These are phyloP conservation scores for Ptiloglossa arizonensis DNA, from an alignment of 1,140 invertebrate species.

Conservation along the genomic window DNA sequence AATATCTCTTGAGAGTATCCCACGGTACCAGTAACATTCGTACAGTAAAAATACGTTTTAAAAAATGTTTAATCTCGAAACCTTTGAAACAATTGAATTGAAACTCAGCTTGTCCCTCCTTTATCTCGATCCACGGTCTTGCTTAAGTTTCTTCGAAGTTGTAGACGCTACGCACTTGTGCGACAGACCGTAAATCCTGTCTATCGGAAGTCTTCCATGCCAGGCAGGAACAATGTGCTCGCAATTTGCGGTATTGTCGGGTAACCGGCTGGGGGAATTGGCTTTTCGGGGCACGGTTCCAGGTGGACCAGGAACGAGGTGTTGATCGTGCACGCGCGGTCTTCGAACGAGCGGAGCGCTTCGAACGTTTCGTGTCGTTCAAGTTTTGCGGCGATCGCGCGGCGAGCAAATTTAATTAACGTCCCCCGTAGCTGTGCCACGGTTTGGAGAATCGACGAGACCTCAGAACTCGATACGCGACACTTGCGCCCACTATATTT, in stretches of 20 bases:
- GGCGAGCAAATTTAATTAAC: background rate
- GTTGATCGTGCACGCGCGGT: background rate
- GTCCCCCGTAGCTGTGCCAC: background rate
- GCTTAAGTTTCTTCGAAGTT: too few relatives aligned
- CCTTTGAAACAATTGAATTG: too few relatives aligned
- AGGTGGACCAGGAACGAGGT: background rate
- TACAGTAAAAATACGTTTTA: too few relatives aligned
- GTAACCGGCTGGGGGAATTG: conserved; percentile 1
- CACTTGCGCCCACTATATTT: too few relatives aligned
- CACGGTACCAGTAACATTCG: too few relatives aligned
- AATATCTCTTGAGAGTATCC: too few relatives aligned
- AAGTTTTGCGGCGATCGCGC: background rate
- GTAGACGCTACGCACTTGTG: too few relatives aligned
- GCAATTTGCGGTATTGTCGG: conserved; percentile 38
- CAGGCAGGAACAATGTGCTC: conserved; percentile 13
- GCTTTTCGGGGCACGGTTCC: background rate
- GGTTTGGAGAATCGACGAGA: background rate
- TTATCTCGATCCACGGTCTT: too few relatives aligned
- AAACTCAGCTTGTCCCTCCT: too few relatives aligned
- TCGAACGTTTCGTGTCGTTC: background rate
- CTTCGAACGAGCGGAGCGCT: background rate
- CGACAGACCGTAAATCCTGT: conserved; percentile 33
- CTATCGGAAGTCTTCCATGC: background rate
- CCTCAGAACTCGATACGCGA: too few relatives aligned
- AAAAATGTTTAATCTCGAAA: too few relatives aligned